Base-by-base conservation (phyloP, 2,888 invertebrate genomes). In the Caenorhabditis sp. region DNA sequence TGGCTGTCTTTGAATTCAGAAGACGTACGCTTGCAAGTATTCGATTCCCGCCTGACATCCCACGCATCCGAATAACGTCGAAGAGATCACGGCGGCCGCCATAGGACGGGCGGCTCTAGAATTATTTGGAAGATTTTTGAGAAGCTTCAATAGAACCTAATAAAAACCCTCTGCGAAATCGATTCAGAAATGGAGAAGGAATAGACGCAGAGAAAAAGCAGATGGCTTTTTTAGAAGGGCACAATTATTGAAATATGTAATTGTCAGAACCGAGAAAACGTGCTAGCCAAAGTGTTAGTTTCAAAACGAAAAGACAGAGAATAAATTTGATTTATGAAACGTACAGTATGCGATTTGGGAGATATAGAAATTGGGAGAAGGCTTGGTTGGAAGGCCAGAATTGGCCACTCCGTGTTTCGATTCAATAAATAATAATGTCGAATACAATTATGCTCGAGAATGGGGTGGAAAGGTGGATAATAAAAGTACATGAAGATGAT, bases 1-100 rank as follows among this genome's bases (percentile, higher is more conserved):
- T n/a, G n/a, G 37, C 7, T 20, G 30, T 30, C 30, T 22, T 32
- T 58, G 17, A 11, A 26, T 11, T 2, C 26, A 8, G 13, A 13
- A 50, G 37, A 63, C 61, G 35, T 53, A 85, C 86, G 53, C 81
- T 52, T 83, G 80, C 46, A 85, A 65, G 13, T 79, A 79, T 65
- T 87, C 87, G 11, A 84, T 76, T 8, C 77, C 82, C 9, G 85
- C 81, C 59, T 86, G 85, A 70, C 85, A 85, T 46, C 83, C 83
- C 17, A 81, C 78, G 75, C 84, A 84, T 27, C 79, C 79, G 13
- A 78, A 50, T 30, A 84, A 56, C 17, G 80, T 79, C 32, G 79
- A 71, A 8, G 74, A 50, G 39, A 78, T 70, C 48, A 77, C 75
- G 39, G 71, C 56, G 9, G 48, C 55, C 35, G 76, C 68, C 71